phyloP scores from a whole-genome alignment of 2,797 vertebrate genomes.

The Prionace glauca region DNA sequence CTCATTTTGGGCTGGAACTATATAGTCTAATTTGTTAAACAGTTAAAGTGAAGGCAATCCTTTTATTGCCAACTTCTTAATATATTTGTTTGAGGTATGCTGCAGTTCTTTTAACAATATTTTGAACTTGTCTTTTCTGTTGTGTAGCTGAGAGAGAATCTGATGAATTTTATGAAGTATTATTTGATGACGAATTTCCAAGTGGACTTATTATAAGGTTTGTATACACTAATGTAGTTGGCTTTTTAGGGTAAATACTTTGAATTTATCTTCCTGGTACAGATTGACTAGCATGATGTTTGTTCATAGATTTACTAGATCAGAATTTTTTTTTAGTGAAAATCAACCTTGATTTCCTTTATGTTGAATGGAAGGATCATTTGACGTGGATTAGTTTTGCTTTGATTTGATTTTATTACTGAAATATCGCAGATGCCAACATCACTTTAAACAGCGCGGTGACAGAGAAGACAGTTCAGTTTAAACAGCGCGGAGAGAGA shows the following conservation, averaged over 20 bases:
- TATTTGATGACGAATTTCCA: constrained; percentile 94
- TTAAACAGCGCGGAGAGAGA: too few species aligned
- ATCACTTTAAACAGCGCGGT: too few species aligned
- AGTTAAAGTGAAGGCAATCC: not conserved
- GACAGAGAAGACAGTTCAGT: too few species aligned
- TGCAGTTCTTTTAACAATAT: not conserved
- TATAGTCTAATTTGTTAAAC: not conserved
- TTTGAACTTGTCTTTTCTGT: constrained; percentile 29
- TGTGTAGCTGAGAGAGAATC: constrained; percentile 78
- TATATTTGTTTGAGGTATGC: not conserved
- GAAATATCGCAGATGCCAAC: not conserved
- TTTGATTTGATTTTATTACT: not conserved
- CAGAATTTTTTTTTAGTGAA: not conserved
- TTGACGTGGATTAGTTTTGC: too few species aligned
- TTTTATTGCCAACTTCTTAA: not conserved
- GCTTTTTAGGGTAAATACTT: not conserved
- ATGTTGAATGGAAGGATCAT: not conserved
- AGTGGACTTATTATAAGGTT: constrained; percentile 92
- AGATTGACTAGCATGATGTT: not conserved
- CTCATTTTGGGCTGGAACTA: not conserved
- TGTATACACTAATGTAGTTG: constrained; percentile 40
- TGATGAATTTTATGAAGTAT: constrained; percentile 87
- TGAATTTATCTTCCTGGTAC: not conserved
- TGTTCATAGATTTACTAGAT: not conserved
- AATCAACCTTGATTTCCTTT: not conserved